Conservation (phyloP, 2,113 vertebrate genomes). For the Oriolus oriolus region DNA sequence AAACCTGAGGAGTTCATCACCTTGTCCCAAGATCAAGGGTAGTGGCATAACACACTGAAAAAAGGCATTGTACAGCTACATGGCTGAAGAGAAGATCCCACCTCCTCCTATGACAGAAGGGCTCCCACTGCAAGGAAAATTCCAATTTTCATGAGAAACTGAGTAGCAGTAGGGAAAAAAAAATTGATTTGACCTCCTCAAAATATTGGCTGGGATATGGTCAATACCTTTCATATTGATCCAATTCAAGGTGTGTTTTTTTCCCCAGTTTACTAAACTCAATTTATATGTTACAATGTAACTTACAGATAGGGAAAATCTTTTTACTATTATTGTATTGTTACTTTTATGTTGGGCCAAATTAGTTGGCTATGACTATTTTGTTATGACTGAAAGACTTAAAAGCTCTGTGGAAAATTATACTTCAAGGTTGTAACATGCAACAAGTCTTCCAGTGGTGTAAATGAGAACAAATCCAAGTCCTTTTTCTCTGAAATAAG, state of each 20-base stretch:
- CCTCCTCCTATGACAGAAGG: neutral
- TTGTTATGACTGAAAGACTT: neutral
- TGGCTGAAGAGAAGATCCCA: neutral
- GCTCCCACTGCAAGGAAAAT: neutral
- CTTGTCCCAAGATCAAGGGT: fast-evolving
- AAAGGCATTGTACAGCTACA: neutral
- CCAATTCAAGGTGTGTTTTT: fast-evolving
- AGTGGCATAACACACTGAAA: neutral
- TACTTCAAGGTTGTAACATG: fast-evolving
- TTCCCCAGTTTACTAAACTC: neutral
- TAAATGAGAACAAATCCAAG: neutral
- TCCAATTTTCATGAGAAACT: neutral
- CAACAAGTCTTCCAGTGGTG: neutral
- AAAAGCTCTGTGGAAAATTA: neutral
- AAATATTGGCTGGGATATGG: neutral
- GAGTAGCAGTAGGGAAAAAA: neutral
- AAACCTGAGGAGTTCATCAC: neutral
- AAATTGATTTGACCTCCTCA: neutral
- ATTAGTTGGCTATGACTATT: neutral
- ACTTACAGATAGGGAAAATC: neutral
- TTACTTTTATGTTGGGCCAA: neutral
- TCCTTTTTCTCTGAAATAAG: neutral
- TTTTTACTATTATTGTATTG: neutral
- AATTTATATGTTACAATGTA: neutral
- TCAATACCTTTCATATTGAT: neutral